Evolutionary conservation across 2,113 vertebrate genomes (phyloP).

Genomic region (Nothoprocta pentlandii): DNA sequence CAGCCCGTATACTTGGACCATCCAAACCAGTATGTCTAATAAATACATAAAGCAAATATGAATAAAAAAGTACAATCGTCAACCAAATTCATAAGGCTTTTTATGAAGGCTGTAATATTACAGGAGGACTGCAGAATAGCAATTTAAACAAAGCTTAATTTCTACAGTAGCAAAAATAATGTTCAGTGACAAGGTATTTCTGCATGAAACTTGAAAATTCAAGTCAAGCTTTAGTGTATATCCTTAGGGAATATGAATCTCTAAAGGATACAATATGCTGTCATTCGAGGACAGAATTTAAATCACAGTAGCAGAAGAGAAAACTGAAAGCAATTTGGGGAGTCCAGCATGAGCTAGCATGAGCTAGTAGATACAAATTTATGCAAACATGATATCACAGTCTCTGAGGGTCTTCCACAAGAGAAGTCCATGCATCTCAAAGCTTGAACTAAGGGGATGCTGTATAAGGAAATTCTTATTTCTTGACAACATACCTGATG

Average conservation of each 20-base stretch:
- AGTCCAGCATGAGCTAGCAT: background rate
- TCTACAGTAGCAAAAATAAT: background rate
- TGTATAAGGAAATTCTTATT: background rate
- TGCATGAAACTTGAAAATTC: background rate
- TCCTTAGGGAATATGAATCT: background rate
- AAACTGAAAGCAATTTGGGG: background rate
- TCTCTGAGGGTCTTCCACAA: background rate
- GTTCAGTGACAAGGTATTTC: background rate
- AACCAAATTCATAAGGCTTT: background rate
- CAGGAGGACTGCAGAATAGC: background rate
- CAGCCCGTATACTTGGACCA: slow-evolving; percentile 91
- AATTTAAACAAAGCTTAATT: background rate
- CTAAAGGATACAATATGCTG: background rate
- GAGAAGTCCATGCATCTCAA: background rate
- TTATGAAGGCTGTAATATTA: background rate
- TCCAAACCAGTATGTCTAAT: slow-evolving; percentile 90
- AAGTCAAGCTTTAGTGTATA: background rate
- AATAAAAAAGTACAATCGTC: background rate
- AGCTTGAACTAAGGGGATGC: background rate
- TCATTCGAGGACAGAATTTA: background rate
- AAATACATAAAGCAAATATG: background rate
- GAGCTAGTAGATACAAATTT: background rate
- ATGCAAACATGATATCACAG: background rate
- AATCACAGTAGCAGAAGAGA: background rate
- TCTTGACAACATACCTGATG: background rate